Evolutionary conservation across 2,888 invertebrate genomes (phyloP).

Genomic region (Cerceris ruficornis): DNA sequence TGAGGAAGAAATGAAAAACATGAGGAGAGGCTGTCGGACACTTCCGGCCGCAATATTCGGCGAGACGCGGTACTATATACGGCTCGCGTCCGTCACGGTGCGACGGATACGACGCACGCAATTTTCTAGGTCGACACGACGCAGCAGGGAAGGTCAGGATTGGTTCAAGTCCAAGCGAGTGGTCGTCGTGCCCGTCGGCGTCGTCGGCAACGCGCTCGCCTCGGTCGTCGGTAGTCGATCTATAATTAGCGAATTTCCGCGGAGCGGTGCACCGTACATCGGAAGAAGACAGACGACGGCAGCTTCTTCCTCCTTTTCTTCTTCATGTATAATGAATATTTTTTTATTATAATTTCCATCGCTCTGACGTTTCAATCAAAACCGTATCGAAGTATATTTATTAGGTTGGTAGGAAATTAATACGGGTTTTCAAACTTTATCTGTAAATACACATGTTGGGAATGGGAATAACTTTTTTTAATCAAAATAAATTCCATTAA

Average conservation of each 20-base stretch:
- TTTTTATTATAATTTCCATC: not conserved
- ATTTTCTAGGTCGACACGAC: slow-evolving; percentile 78
- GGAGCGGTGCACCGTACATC: slow-evolving; percentile 35
- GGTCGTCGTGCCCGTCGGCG: slow-evolving; percentile 59
- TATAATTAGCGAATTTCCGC: slow-evolving; percentile 77
- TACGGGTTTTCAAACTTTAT: no score
- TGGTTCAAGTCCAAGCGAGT: slow-evolving; percentile 79
- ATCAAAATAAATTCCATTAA: no score
- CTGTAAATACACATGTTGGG: no score
- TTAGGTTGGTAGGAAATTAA: no score
- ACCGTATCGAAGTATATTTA: no score
- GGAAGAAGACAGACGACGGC: slow-evolving; percentile 30
- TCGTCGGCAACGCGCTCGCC: slow-evolving; percentile 52
- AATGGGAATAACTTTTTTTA: no score
- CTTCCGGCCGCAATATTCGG: slow-evolving; percentile 43
- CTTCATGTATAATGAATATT: not conserved
- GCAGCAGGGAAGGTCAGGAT: slow-evolving; percentile 79
- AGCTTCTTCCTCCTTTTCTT: slow-evolving; percentile 1
- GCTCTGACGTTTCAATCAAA: not conserved
- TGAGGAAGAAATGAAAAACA: not conserved
- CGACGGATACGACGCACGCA: slow-evolving; percentile 63
- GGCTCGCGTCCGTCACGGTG: slow-evolving; percentile 48
- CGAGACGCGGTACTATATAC: slow-evolving; percentile 45
- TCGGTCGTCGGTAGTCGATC: slow-evolving; percentile 58
- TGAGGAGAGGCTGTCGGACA: slow-evolving; percentile 1